Base-by-base conservation (phyloP, 2,797 vertebrate genomes). In the Parotocinclus haroldoi region DNA sequence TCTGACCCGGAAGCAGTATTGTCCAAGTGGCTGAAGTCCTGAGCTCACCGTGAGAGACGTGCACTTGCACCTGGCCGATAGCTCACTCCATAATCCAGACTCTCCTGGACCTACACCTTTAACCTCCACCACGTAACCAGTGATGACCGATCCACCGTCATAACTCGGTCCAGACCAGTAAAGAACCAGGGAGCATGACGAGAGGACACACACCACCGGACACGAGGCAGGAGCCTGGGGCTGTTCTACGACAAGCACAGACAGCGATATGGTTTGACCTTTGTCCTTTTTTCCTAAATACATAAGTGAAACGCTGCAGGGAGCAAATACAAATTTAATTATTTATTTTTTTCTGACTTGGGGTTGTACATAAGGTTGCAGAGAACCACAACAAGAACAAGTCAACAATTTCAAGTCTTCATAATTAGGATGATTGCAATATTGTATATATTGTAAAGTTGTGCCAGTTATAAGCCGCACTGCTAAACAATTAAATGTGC, bases 81-180 rank as follows among this genome's bases (percentile, higher is more conserved):
- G 78, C 46, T 84, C 73, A 0, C 40, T 75, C 91, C 91, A 93
- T n/a, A 74, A 73, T 10, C 18, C 76, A 0, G 72, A 16, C 37
- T 78, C 69, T 0, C 44, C 51, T 4, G 27, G 11, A 52, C 75
- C 82, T 46, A 69, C 69, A 12, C 58, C 67, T 72, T 80, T 85
- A 10, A 84, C 81, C 72, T 93, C 90, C 0, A 92, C 81, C 45
- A 88, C 85, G 54, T 93, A 93, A 54, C 82, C 85, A 19, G 87
- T 83, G 61, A 93, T 42, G 7, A 75, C 89, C 1, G 87, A 90
- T 54, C 92, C 92, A 0, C 92, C 91, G 80, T 92, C 91, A 68
- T 91, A 92, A 72, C 87, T 87, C 11, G 90, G 92, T 3, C 92
- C 90, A 0, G 91, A 91, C 92, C 92, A 93, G 66, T 91, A 91